phyloP scores from a whole-genome alignment of 2,797 vertebrate genomes.

The Botia almorhae region DNA sequence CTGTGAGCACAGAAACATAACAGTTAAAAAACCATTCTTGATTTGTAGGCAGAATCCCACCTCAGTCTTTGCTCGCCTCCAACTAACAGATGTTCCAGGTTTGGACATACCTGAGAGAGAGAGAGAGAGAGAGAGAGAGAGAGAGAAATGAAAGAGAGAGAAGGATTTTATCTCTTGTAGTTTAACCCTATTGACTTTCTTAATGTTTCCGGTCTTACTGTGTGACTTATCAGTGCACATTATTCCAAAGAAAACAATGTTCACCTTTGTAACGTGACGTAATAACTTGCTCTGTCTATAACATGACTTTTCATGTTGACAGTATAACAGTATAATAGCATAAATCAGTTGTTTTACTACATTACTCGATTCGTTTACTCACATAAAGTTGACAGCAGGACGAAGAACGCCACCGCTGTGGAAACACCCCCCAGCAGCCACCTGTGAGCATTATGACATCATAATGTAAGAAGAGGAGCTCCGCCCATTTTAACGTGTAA shows the following conservation, averaged over 20 bases:
- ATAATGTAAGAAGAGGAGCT: background rate
- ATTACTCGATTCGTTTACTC: constrained; percentile 60
- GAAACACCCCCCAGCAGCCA: constrained; percentile 64
- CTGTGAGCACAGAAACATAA: background rate
- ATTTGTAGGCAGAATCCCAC: constrained; percentile 59
- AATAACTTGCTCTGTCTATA: background rate
- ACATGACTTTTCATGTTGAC: background rate
- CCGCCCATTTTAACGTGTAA: background rate
- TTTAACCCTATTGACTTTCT: background rate
- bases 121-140: background rate
- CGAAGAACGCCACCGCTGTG: constrained; percentile 53
- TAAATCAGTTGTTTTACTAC: background rate
- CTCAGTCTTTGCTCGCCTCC: constrained; percentile 77
- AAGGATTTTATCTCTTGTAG: background rate
- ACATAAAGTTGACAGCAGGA: constrained; percentile 66
- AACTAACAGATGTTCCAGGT: constrained; percentile 66
- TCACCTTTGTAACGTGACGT: background rate
- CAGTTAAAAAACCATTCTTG: background rate
- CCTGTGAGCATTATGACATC: constrained; percentile 62
- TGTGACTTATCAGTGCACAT: too few relatives aligned
- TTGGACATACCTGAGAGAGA: constrained; percentile 68
- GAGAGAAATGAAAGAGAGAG: background rate
- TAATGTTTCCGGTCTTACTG: background rate
- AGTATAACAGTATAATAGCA: background rate
- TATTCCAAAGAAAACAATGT: background rate